Conservation (phyloP, 2,797 vertebrate genomes). For the Sebastes oblongus region DNA sequence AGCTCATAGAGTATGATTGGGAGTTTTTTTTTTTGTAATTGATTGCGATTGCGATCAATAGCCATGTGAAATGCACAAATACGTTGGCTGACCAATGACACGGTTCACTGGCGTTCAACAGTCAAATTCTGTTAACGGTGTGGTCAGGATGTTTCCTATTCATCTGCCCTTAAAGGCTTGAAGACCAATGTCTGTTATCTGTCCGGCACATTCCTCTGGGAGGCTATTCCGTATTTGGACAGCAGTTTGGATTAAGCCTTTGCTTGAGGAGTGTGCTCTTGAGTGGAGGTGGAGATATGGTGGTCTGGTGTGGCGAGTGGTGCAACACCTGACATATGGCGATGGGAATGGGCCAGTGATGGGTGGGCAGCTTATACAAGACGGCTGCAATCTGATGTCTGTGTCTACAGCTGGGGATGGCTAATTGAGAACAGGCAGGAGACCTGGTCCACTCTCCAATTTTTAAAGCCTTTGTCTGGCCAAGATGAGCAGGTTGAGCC, state of each 20-base stretch:
- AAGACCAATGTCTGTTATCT: slow-evolving; percentile 64
- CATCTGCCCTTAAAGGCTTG: slow-evolving; percentile 38
- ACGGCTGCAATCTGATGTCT: slow-evolving; percentile 33
- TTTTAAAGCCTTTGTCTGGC: slow-evolving; percentile 32
- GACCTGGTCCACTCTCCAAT: slow-evolving; percentile 35
- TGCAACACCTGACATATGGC: slow-evolving; percentile 48
- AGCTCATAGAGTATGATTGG: slow-evolving; percentile 9
- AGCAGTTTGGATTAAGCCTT: slow-evolving; percentile 69
- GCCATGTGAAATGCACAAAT: slow-evolving; percentile 40
- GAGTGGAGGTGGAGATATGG: slow-evolving; percentile 53
- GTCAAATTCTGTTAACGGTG: slow-evolving; percentile 57
- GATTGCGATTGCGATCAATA: slow-evolving; percentile 63
- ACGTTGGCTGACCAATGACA: slow-evolving; percentile 67
- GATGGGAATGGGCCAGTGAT: slow-evolving; percentile 12
- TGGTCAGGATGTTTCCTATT: slow-evolving; percentile 65
- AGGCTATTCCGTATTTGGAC: slow-evolving; percentile 56
- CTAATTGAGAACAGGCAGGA: slow-evolving; percentile 53
- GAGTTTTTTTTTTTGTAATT: slow-evolving; percentile 36
- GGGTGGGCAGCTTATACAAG: slow-evolving; percentile 36
- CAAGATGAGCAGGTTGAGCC: slow-evolving; percentile 34
- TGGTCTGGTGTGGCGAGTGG: slow-evolving; percentile 23
- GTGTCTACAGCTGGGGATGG: slow-evolving; percentile 28
- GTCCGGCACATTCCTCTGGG: slow-evolving; percentile 66
- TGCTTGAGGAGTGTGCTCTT: slow-evolving; percentile 46
- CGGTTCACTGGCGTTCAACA: slow-evolving; percentile 64